Percentiles rank a stretch among this genome's conserved stretches.
phyloP scores from a whole-genome alignment of 2,888 invertebrate species.

The Pheosia tremula region DNA sequence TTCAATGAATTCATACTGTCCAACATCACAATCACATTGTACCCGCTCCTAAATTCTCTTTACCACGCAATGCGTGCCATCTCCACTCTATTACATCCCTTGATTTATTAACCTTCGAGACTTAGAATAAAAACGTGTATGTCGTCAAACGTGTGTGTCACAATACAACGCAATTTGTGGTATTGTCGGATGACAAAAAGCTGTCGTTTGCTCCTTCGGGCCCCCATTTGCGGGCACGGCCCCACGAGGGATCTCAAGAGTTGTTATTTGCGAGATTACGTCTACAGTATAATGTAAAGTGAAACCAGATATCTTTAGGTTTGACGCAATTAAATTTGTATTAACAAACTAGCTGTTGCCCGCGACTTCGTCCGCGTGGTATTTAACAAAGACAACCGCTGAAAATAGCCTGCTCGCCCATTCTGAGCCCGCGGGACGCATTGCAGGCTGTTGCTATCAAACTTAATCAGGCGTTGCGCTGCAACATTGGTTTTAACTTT shows the following conservation, averaged over 20 bases:
- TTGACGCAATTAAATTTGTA: slow-evolving; percentile 38
- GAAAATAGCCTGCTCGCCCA: too few relatives aligned
- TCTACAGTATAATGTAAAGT: slow-evolving; percentile 65
- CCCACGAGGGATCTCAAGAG: slow-evolving; percentile 52
- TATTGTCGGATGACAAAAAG: slow-evolving; percentile 67
- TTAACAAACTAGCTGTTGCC: background rate
- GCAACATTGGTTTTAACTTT: too few relatives aligned
- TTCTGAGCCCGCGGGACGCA: too few relatives aligned
- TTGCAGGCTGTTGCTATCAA: too few relatives aligned
- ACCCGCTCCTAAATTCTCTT: background rate
- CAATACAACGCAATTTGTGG: slow-evolving; percentile 58
- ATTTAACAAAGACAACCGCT: too few relatives aligned
- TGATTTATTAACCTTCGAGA: slow-evolving; percentile 4
- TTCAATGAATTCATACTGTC: background rate
- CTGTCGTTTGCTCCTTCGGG: slow-evolving; percentile 50
- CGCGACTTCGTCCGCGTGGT: too few relatives aligned
- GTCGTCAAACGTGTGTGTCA: slow-evolving; percentile 21
- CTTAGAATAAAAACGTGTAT: slow-evolving; percentile 7
- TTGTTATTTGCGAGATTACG: slow-evolving; percentile 67
- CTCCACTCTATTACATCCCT: background rate
- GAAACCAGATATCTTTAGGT: slow-evolving; percentile 37
- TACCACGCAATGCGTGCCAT: background rate
- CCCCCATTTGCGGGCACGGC: slow-evolving; percentile 49
- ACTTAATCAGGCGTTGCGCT: too few relatives aligned
- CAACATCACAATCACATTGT: background rate